Evolutionary conservation across 2,113 vertebrate genomes (phyloP).

Genomic region (Zosterops borbonicus): DNA sequence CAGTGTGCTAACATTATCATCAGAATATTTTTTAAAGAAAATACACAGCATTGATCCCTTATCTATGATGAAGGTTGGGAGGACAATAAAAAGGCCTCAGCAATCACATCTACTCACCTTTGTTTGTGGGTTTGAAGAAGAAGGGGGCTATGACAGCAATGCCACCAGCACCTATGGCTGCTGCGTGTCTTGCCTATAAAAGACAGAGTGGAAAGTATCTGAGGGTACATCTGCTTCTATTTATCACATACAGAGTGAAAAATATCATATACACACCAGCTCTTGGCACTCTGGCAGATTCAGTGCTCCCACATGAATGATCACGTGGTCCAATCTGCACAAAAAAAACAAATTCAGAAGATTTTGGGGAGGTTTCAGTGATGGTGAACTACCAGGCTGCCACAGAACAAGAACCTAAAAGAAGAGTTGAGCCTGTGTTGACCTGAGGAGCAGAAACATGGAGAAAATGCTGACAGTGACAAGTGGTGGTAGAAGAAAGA

Average conservation of each 20-base stretch:
- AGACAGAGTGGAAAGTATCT: background rate
- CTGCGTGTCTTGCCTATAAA: constrained; percentile 86
- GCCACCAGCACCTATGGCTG: constrained; percentile 78
- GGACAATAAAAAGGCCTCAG: background rate
- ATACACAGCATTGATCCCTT: background rate
- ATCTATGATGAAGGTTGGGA: background rate
- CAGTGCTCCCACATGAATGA: constrained; percentile 92
- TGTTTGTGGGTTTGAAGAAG: constrained; percentile 85
- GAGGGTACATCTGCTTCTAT: background rate
- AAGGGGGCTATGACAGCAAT: constrained; percentile 89
- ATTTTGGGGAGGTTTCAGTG: background rate
- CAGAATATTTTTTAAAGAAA: background rate
- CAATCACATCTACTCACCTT: constrained; percentile 71
- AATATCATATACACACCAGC: constrained; percentile 71
- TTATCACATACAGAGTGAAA: background rate
- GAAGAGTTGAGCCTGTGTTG: background rate
- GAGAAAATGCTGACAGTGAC: background rate
- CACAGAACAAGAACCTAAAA: background rate
- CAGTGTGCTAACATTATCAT: background rate
- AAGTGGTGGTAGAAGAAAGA: background rate
- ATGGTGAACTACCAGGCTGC: background rate
- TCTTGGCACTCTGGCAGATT: constrained; percentile 89
- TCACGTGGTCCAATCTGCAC: constrained; percentile 85
- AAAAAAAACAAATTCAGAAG: constrained; percentile 40
- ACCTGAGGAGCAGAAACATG: background rate